Conservation (phyloP, 92 coral and sea anemone genomes). For the Virgularia gustaviana region DNA sequence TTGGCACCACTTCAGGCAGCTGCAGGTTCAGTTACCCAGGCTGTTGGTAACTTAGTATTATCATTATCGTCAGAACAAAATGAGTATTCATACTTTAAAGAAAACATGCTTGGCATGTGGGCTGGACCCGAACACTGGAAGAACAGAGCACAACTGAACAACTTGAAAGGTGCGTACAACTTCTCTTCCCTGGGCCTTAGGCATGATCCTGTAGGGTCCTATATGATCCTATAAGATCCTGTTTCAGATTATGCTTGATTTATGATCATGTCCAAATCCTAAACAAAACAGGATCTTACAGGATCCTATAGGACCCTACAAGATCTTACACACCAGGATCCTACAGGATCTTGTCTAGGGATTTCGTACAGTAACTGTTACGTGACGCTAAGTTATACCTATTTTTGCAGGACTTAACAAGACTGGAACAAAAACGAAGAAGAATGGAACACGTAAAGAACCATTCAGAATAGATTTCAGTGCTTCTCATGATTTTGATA, state of each 20-base stretch:
- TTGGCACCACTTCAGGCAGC: no score
- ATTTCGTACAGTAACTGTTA: no score
- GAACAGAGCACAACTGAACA: conserved; percentile 51
- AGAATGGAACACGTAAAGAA: conserved; percentile 65
- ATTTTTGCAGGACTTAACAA: not conserved
- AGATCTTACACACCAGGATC: no score
- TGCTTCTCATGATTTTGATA: conserved; percentile 58
- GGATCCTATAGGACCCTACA: no score
- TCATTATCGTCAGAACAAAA: conserved; percentile 81
- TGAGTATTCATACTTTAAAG: conserved; percentile 90
- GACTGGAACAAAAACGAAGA: conserved; percentile 53
- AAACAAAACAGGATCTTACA: no score
- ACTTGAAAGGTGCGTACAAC: conserved; percentile 48
- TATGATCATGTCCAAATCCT: no score
- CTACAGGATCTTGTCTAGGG: no score
- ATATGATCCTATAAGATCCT: no score
- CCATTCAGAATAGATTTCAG: conserved; percentile 64
- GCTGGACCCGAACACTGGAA: conserved; percentile 93
- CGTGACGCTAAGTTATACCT: not conserved
- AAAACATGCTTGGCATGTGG: conserved; percentile 75
- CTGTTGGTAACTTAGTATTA: conserved; percentile 73
- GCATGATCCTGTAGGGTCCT: no score
- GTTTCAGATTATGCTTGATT: no score
- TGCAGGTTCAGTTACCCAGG: conserved; percentile 48
- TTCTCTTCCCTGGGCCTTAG: no score